Evolutionary conservation across 1,140 invertebrate species (phyloP).

Genomic region (Babylonia areolata): DNA sequence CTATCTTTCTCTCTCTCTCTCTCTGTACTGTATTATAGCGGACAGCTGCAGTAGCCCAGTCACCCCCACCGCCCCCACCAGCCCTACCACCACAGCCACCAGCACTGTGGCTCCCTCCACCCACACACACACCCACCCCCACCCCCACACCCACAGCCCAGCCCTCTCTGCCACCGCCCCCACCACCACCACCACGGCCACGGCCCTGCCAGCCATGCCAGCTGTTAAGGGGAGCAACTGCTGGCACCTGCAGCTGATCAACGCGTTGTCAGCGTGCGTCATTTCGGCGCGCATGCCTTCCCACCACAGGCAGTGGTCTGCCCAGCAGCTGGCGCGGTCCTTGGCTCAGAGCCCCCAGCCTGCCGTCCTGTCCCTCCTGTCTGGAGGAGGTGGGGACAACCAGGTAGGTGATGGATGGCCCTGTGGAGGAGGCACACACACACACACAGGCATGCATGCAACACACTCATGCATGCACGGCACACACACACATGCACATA

Average conservation of each 20-base stretch:
- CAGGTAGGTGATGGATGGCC: background rate
- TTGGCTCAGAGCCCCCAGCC: slow-evolving; percentile 24
- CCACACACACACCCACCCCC: slow-evolving; percentile 8
- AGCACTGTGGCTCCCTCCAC: background rate
- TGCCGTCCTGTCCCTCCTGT: background rate
- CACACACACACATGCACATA: no score
- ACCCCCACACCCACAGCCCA: background rate
- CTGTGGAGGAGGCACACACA: background rate
- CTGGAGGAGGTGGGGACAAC: slow-evolving; percentile 21
- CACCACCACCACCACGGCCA: background rate
- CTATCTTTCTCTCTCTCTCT: no score
- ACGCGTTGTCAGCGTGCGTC: slow-evolving; percentile 81
- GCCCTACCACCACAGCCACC: background rate
- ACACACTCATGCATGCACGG: no score
- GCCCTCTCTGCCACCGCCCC: slow-evolving; percentile 7
- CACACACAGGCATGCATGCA: no score
- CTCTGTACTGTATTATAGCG: background rate
- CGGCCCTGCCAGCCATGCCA: slow-evolving; percentile 48
- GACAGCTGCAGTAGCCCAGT: slow-evolving; percentile 22
- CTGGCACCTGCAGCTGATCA: slow-evolving; percentile 79
- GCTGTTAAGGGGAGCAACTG: slow-evolving; percentile 52
- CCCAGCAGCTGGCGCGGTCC: slow-evolving; percentile 78
- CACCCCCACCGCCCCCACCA: background rate
- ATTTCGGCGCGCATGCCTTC: slow-evolving; percentile 78
- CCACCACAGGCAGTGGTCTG: slow-evolving; percentile 80